Evolutionary conservation across 2,888 invertebrate species (phyloP), one percentile per base, ranked within the genome.

Genomic region (Nyleta sp.): DNA sequence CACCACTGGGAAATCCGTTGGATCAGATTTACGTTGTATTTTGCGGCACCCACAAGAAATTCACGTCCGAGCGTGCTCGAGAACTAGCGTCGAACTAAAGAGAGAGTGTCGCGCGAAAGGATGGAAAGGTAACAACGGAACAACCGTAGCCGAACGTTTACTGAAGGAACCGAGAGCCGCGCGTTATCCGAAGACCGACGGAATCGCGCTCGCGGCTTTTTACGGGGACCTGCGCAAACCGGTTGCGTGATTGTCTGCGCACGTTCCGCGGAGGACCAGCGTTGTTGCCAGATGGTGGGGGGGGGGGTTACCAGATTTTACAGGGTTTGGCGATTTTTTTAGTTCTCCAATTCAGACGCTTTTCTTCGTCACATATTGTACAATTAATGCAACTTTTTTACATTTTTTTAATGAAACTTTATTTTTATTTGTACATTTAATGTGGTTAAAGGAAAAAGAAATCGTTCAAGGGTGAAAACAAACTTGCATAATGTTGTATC

Each of bases 201-300:
- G 85, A 86, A 87, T 84, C 87, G 87, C 86, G 85, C 87, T 87
- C 84, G 82, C 84, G 84, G 84, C 84, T 87, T 86, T 85, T 86
- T 86, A 86, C 85, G 83, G 84, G 84, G 83, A 85, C 83, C 76
- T 87, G 87, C 87, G 87, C 85, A 55, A 77, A 82, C 82, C 78
- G 80, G 83, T 71, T 87, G 87, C 86, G 87, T 85, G 77, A 57
- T 64, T 71, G 80, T 67, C 68, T 77, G 74, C 77, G 77, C 72
- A 67, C 53, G 62, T 75, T 70, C 64, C 18, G 64, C 70, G 46
- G 75, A 53, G 67, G 67, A 62, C 55, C 75, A 62, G 68, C 68
- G 75, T 68, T 75, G 75, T 74, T 74, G 74, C 68, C 75, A 75
- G 68, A 68, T 62, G 62, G 7, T n/a, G n/a, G n/a, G n/a, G n/a